These are phyloP conservation scores for Myripristis jacobus DNA, from an alignment of 2,797 vertebrate genomes.

Conservation along the genomic window DNA sequence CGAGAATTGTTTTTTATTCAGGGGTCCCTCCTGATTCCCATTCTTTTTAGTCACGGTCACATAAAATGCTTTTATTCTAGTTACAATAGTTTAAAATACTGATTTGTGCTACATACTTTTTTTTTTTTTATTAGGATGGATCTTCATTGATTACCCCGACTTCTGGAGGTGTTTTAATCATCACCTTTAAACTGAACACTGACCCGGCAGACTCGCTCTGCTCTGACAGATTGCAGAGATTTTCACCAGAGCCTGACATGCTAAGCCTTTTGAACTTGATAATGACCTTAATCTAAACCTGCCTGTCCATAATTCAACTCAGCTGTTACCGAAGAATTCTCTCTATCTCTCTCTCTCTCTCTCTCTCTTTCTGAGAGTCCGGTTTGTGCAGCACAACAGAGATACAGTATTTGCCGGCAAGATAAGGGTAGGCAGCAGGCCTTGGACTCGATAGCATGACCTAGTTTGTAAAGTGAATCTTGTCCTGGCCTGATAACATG, in stretches of 20 bases:
- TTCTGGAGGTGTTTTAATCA: background rate
- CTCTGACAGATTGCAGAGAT: constrained; percentile 9
- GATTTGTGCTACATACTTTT: background rate
- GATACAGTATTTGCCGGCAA: constrained; percentile 16
- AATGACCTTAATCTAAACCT: constrained; percentile 54
- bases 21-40: too few species aligned
- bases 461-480: constrained; percentile 63
- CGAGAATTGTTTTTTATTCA: too few species aligned
- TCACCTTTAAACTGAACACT: background rate
- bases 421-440: constrained; percentile 40
- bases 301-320: constrained; percentile 32
- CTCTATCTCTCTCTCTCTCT: constrained; percentile 32
- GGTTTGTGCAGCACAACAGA: constrained; percentile 27
- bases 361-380: constrained; percentile 20
- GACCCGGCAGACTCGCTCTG: background rate
- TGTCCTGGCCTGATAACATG: constrained; percentile 33
- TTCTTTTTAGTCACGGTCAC: too few species aligned
- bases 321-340: background rate
- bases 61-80: background rate
- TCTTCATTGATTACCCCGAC: background rate
- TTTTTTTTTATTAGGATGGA: background rate
- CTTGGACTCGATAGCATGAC: constrained; percentile 48
- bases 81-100: background rate
- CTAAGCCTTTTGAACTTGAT: constrained; percentile 33
- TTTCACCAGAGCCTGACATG: background rate